Base-by-base conservation (phyloP, 2,797 vertebrate genomes). In the Rallus crepitans region DNA sequence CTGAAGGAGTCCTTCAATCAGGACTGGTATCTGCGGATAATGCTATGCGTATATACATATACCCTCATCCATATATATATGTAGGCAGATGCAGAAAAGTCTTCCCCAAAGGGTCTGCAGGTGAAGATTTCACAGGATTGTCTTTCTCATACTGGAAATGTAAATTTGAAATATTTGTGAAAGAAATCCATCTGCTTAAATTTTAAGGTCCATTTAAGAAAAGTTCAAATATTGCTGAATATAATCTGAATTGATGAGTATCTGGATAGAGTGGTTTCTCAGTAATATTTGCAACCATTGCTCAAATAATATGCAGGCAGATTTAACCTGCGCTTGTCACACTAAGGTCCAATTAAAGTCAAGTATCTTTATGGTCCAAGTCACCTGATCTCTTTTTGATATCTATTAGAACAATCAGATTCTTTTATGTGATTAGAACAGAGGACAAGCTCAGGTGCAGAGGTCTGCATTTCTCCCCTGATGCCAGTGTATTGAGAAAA, bases 121-220 rank as follows among this genome's bases (percentile, higher is more conserved):
- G 11, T 39, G 31, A 69, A 45, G 2, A 25, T 35, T 15, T 80
- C n/a, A 35, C 7, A 39, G 14, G 8, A 9, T 12, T 71, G 8
- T 57, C n/a, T 57, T 76, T 93, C 25, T 45, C 0, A 0, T n/a
- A 53, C 10, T 9, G 9, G 42, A 70, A 50, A 1, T n/a, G 15
- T n/a, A 79, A 77, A 48, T 53, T 3, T 33, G 11, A 87, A 50
- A 4, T 3, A 47, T 42, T 39, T 80, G 27, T 30, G 20, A 15
- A 89, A 3, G 8, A 18, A 64, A 60, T 33, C 12, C 4, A 12
- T 13, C 11, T 15, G 5, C 17, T 87, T 48, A 56, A 28, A 81
- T 81, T 35, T 75, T 30, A 57, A 5, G 2, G 12, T 72, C 28
- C 3, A 5, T 18, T 47, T 85, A 69, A 84, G 89, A 28, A 7